These are phyloP conservation scores for Tetragnatha versicolor DNA, from an alignment of 1,140 invertebrate species.

Conservation along the genomic window DNA sequence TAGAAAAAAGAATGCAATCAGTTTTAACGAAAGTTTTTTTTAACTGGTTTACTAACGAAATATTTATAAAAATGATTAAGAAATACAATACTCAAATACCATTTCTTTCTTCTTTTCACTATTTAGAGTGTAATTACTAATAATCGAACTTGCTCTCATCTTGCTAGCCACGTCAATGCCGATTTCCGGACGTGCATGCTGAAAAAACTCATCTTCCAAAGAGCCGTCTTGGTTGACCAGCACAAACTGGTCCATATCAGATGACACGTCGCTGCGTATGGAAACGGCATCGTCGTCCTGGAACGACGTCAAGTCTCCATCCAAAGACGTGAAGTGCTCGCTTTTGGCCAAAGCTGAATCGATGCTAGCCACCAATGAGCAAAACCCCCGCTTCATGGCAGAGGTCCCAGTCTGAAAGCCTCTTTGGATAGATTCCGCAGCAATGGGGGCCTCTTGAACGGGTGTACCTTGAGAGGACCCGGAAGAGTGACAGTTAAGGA, in stretches of 20 bases:
- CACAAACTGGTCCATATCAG: conserved; percentile 66
- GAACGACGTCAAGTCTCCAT: conserved; percentile 67
- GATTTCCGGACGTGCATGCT: conserved; percentile 57
- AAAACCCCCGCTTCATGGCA: conserved; percentile 77
- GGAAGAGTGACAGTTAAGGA: conserved; percentile 50
- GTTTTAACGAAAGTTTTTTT: too few species aligned
- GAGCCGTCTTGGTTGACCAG: conserved; percentile 62
- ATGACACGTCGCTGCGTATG: conserved; percentile 65
- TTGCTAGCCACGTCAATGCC: conserved; percentile 80
- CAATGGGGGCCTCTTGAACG: conserved; percentile 26
- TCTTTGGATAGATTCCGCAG: conserved; percentile 44
- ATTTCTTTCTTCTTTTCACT: conserved; percentile 56
- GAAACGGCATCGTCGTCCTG: conserved; percentile 63
- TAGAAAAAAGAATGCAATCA: too few species aligned
- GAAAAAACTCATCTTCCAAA: conserved; percentile 56
- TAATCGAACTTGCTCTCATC: conserved; percentile 74
- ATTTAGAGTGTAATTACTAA: conserved; percentile 51
- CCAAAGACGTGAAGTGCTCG: conserved; percentile 20
- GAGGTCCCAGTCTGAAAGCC: conserved; percentile 56
- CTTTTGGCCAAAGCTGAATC: conserved; percentile 75
- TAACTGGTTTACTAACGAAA: too few species aligned
- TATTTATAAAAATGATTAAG: too few species aligned
- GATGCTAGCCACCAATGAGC: conserved; percentile 79
- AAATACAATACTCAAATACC: too few species aligned
- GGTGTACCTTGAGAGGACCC: conserved; percentile 48